Conservation (phyloP, 2,888 invertebrate genomes). For the Drosophila paranaensis region DNA sequence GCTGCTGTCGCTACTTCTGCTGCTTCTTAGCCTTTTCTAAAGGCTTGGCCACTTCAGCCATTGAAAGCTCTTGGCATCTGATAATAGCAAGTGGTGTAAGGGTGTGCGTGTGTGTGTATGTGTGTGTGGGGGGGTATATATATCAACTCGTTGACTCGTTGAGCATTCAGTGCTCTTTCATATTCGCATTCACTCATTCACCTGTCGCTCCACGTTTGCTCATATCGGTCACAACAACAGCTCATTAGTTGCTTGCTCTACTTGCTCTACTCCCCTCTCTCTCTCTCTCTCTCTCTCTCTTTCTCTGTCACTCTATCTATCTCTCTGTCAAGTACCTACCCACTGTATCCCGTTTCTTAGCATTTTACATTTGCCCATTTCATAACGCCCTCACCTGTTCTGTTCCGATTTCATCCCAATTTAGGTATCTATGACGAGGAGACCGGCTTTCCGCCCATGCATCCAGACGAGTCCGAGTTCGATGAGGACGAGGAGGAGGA, state of each 20-base stretch:
- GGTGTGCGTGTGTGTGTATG: not conserved
- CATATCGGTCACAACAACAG: slow-evolving; percentile 48
- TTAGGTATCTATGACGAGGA: slow-evolving; percentile 83
- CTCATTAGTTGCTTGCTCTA: slow-evolving; percentile 72
- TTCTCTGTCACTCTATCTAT: slow-evolving; percentile 11
- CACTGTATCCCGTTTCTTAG: slow-evolving; percentile 65
- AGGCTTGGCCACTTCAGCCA: slow-evolving; percentile 49
- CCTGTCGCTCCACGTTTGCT: slow-evolving; percentile 35
- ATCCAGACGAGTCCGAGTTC: slow-evolving; percentile 83
- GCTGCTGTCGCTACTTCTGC: slow-evolving; percentile 6
- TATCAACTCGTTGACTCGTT: slow-evolving; percentile 37
- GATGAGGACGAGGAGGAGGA: slow-evolving; percentile 84
- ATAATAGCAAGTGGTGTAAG: slow-evolving; percentile 23
- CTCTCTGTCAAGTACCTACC: slow-evolving; percentile 34
- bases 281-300: slow-evolving; percentile 25
- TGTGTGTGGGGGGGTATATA: not conserved
- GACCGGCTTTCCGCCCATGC: slow-evolving; percentile 82
- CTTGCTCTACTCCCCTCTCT: slow-evolving; percentile 44
- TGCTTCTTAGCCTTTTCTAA: slow-evolving; percentile 30
- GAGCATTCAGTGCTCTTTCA: slow-evolving; percentile 39
- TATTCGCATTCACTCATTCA: slow-evolving; percentile 28
- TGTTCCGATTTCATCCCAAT: slow-evolving; percentile 66
- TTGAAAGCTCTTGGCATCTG: slow-evolving; percentile 53
- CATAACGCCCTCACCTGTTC: slow-evolving; percentile 76
- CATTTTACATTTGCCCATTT: slow-evolving; percentile 76